phyloP scores from a whole-genome alignment of 2,113 vertebrate species.

The Vidua macroura region DNA sequence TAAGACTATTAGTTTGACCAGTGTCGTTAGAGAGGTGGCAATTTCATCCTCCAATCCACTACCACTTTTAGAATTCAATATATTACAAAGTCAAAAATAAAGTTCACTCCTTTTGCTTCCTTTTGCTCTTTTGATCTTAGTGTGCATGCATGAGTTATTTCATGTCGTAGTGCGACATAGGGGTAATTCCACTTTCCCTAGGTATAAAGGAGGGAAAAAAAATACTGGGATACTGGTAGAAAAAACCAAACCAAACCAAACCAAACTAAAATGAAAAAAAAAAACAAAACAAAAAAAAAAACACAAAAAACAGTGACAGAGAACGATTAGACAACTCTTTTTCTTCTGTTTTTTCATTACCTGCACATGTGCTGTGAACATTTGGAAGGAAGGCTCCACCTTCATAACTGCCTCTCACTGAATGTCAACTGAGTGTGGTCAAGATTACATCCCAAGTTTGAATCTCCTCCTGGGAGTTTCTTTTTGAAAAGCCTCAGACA shows the following conservation, averaged over 20 bases:
- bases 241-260: not conserved
- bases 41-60: too few species aligned
- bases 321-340: not conserved
- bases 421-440: not conserved
- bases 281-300: not conserved
- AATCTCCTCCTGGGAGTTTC: not conserved
- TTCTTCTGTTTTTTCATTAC: not conserved
- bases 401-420: not conserved
- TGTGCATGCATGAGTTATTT: too few species aligned
- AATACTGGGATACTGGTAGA: rapidly evolving
- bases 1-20: too few species aligned
- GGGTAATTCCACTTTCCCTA: not conserved
- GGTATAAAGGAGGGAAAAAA: not conserved
- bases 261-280: not conserved
- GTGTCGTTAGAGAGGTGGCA: too few species aligned
- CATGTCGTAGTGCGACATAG: too few species aligned
- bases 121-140: too few species aligned
- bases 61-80: too few species aligned
- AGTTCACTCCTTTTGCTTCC: too few species aligned
- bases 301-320: not conserved
- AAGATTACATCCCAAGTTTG: not conserved
- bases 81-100: too few species aligned
- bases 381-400: not conserved
- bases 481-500: not conserved
- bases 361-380: not conserved